A percentile compares a stretch with the other conserved stretches of the same genome.
Evolutionary conservation across 2,888 invertebrate genomes (phyloP).

Genomic region (Ectropis crepuscularia): DNA sequence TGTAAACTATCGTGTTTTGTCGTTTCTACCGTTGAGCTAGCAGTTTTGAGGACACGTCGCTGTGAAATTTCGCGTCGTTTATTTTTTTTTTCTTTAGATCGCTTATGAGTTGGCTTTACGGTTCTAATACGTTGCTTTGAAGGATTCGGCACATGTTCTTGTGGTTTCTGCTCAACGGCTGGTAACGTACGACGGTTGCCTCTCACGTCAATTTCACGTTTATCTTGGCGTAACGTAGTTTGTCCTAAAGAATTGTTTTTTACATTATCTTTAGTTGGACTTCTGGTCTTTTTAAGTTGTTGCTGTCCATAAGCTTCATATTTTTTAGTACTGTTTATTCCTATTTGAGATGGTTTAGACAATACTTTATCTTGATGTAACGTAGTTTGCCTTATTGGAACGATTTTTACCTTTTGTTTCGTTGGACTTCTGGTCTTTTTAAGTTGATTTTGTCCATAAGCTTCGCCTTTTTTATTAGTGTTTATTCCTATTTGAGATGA

Average conservation of each 20-base stretch:
- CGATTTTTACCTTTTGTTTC: slow-evolving; percentile 1
- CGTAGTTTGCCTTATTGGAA: not conserved
- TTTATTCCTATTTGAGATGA: not conserved
- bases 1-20: not conserved
- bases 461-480: not conserved
- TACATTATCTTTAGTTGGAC: not conserved
- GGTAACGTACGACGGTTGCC: not conserved
- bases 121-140: not conserved
- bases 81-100: too few relatives aligned
- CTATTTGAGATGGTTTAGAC: slow-evolving; percentile 3
- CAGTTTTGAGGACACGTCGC: not conserved
- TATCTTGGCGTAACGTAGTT: not conserved
- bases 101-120: too few relatives aligned
- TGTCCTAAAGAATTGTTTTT: not conserved
- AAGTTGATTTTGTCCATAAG: not conserved
- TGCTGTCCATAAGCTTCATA: not conserved
- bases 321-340: not conserved
- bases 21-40: not conserved
- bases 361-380: not conserved
- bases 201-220: not conserved
- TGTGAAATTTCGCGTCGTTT: not conserved
- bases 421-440: not conserved
- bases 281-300: not conserved
- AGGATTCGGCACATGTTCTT: not conserved
- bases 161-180: not conserved